Evolutionary conservation across 2,888 invertebrate species (phyloP).

Genomic region (Acanthopleura granulata): DNA sequence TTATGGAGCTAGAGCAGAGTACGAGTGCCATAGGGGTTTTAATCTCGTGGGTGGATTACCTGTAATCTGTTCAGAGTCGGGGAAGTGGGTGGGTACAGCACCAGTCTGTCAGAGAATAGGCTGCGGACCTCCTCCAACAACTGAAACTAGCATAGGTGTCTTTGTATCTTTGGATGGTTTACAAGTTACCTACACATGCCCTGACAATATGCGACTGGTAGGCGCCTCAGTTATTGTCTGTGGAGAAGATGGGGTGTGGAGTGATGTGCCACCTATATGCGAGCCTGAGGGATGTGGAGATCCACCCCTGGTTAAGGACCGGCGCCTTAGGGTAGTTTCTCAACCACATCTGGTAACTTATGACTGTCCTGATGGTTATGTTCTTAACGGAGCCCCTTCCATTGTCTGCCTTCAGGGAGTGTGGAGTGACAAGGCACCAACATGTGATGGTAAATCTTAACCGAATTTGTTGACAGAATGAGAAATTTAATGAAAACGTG

Average conservation of each 20-base stretch:
- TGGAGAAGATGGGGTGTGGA: slow-evolving; percentile 33
- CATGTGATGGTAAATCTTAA: slow-evolving; percentile 20
- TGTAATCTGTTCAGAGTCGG: slow-evolving; percentile 73
- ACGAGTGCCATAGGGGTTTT: slow-evolving; percentile 86
- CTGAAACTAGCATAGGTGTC: neutral
- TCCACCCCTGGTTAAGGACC: neutral
- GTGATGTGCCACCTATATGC: slow-evolving; percentile 26
- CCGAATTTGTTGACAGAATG: neutral
- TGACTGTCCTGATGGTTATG: neutral
- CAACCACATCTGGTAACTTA: neutral
- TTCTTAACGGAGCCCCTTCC: neutral
- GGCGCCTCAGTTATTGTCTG: slow-evolving; percentile 33
- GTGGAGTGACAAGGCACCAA: slow-evolving; percentile 21
- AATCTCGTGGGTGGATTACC: slow-evolving; percentile 90
- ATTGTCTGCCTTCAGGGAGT: neutral
- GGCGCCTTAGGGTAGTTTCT: neutral
- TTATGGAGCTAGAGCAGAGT: slow-evolving; percentile 32
- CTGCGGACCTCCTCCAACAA: slow-evolving; percentile 43
- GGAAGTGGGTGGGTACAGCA: slow-evolving; percentile 55
- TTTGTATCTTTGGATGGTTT: neutral
- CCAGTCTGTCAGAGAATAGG: slow-evolving; percentile 49
- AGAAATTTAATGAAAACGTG: no score
- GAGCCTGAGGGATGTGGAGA: neutral
- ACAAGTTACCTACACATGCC: neutral
- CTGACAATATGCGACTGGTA: slow-evolving; percentile 21